Conservation (phyloP, 2,113 vertebrate genomes). For the Sigmodon hispidus region DNA sequence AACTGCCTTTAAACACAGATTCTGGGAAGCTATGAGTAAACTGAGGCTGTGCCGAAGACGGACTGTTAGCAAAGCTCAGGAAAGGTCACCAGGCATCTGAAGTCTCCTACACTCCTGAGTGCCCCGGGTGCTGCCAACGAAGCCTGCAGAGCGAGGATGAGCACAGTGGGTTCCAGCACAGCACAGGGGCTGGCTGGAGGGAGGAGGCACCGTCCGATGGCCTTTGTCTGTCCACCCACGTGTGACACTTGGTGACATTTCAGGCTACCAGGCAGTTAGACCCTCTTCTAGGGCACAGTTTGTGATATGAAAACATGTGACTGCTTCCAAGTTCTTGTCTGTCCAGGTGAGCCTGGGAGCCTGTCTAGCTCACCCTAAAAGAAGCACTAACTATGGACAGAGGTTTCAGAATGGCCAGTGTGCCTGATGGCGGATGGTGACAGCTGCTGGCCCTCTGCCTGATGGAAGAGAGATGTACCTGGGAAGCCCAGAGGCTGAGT, state of each 20-base stretch:
- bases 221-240: neutral
- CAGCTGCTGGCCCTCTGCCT: neutral
- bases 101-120: neutral
- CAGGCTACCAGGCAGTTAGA: neutral
- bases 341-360: neutral
- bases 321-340: neutral
- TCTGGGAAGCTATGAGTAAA: neutral
- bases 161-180: neutral
- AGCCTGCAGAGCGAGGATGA: neutral
- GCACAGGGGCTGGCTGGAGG: neutral
- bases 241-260: neutral
- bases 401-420: neutral
- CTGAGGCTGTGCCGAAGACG: neutral
- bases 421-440: neutral
- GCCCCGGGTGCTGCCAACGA: neutral
- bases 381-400: neutral
- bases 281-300: neutral
- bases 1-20: neutral
- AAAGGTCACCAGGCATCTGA: neutral
- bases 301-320: neutral
- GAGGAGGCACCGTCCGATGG: too few species aligned
- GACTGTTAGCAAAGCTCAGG: neutral
- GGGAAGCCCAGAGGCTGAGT: neutral
- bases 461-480: fast-evolving
- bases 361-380: neutral